phyloP scores from a whole-genome alignment of 2,888 invertebrate species.

The Lathronympha strigana region DNA sequence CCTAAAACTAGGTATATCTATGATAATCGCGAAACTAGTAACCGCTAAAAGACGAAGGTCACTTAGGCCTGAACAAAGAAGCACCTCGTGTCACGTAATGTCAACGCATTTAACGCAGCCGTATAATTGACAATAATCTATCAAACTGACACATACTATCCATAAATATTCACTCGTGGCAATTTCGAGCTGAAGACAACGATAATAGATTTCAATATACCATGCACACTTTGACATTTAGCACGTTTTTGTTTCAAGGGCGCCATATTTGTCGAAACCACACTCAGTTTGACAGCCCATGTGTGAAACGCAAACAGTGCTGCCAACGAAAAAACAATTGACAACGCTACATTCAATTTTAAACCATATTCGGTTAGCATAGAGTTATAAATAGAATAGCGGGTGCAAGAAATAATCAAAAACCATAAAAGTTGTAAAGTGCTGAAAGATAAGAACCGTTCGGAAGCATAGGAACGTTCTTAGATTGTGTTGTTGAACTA shows the following conservation, averaged over 20 bases:
- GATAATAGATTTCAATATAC: not conserved
- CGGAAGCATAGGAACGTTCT: slow-evolving; percentile 29
- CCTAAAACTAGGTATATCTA: too few species aligned
- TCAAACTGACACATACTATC: not conserved
- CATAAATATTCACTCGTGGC: not conserved
- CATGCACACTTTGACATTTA: not conserved
- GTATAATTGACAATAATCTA: slow-evolving; percentile 16
- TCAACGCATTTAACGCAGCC: slow-evolving; percentile 24
- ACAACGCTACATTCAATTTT: slow-evolving; percentile 2
- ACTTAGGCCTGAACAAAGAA: not conserved
- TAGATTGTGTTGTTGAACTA: slow-evolving; percentile 18
- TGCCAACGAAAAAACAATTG: slow-evolving; percentile 28
- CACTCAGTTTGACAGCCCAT: slow-evolving; percentile 33
- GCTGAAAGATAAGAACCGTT: slow-evolving; percentile 39
- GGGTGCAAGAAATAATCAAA: slow-evolving; percentile 34
- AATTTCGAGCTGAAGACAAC: not conserved
- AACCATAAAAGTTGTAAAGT: slow-evolving; percentile 36
- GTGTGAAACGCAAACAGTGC: slow-evolving; percentile 41
- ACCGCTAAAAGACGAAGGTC: slow-evolving; percentile 27
- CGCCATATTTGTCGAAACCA: slow-evolving; percentile 29
- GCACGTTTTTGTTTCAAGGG: not conserved
- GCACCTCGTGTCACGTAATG: slow-evolving; percentile 16
- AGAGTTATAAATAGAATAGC: not conserved
- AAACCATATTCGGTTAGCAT: not conserved
- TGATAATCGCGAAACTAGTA: not conserved